Conservation (phyloP, 2,888 invertebrate genomes). For the Ophonus ardosiacus region DNA sequence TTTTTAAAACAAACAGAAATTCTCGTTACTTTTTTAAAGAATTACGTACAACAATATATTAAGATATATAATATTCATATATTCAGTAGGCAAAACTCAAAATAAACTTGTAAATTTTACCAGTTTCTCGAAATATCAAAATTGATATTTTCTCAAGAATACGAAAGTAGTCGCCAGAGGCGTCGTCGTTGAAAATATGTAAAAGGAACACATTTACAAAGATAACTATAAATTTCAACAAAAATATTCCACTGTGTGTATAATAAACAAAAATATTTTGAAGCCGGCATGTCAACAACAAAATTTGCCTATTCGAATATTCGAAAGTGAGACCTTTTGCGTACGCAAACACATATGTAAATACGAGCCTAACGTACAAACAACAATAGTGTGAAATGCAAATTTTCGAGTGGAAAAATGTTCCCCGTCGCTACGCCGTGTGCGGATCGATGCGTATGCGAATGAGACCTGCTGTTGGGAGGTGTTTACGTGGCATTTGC, state of each 20-base stretch:
- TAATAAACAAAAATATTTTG: not conserved
- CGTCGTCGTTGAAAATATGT: too few relatives aligned
- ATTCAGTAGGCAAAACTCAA: too few relatives aligned
- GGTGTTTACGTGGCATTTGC: conserved; percentile 21
- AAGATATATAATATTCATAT: too few relatives aligned
- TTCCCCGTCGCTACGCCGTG: not conserved
- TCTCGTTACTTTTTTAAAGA: too few relatives aligned
- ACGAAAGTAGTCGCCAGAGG: too few relatives aligned
- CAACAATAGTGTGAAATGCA: conserved; percentile 29
- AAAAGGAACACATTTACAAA: too few relatives aligned
- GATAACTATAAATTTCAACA: too few relatives aligned
- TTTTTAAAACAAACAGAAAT: too few relatives aligned
- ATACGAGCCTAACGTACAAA: not conserved
- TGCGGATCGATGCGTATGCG: conserved; percentile 9
- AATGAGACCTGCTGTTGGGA: conserved; percentile 10
- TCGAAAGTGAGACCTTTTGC: not conserved
- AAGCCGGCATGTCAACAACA: not conserved
- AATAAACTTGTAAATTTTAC: too few relatives aligned
- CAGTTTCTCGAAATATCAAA: too few relatives aligned
- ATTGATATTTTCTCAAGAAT: too few relatives aligned
- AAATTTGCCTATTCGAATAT: not conserved
- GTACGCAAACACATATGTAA: not conserved
- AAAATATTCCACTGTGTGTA: not conserved
- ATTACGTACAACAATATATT: too few relatives aligned
- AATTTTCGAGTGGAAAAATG: conserved; percentile 9